These are phyloP conservation scores for Serripes groenlandicus DNA, from an alignment of 2,888 invertebrate genomes.

Conservation along the genomic window DNA sequence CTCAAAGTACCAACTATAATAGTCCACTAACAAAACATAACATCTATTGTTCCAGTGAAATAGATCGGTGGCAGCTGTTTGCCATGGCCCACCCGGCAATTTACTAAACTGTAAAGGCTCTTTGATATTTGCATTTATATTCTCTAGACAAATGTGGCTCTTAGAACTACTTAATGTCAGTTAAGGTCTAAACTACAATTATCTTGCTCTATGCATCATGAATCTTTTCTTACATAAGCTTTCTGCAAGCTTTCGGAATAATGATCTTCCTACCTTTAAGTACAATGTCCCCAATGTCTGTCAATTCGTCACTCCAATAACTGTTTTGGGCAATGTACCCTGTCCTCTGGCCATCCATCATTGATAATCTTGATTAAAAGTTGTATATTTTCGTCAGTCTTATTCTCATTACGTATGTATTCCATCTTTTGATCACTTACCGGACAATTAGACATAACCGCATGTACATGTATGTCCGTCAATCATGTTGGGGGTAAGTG, in stretches of 20 bases:
- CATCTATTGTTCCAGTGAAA: slow-evolving; percentile 52
- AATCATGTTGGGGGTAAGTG: no score
- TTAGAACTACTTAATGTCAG: slow-evolving; percentile 23
- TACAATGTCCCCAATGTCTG: slow-evolving; percentile 39
- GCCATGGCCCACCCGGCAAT: slow-evolving; percentile 59
- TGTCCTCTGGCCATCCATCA: slow-evolving; percentile 53
- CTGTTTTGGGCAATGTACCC: slow-evolving; percentile 24
- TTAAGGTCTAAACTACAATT: slow-evolving; percentile 46
- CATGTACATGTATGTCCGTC: no score
- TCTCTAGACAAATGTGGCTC: slow-evolving; percentile 47
- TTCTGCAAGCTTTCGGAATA: slow-evolving; percentile 29
- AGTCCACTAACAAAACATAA: slow-evolving; percentile 56
- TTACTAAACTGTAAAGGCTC: slow-evolving; percentile 42
- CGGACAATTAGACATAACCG: no score
- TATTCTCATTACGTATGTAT: no score
- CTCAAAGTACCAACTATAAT: slow-evolving; percentile 41
- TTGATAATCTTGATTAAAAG: slow-evolving; percentile 24
- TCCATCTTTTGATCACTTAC: no score
- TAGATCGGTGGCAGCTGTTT: slow-evolving; percentile 58
- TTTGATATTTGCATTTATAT: slow-evolving; percentile 49
- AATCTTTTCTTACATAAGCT: slow-evolving; percentile 25
- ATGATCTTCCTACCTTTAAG: slow-evolving; percentile 49
- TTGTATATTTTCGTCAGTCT: slow-evolving; percentile 35
- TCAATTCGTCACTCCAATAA: slow-evolving; percentile 45
- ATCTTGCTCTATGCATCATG: slow-evolving; percentile 32